phyloP scores from a whole-genome alignment of 92 coral and sea anemone species.

The Zoanthus solanderi region DNA sequence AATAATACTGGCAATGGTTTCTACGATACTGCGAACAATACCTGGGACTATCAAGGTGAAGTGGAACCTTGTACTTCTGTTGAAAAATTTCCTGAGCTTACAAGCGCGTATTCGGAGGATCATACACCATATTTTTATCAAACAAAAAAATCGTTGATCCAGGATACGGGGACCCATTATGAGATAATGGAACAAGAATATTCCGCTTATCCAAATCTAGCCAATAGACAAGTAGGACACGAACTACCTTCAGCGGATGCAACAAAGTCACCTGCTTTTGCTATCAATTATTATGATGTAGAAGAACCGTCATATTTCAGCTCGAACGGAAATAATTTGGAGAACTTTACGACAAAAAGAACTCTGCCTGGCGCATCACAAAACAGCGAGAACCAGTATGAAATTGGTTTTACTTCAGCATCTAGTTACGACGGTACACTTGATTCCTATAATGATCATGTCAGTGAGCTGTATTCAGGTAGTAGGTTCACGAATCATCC shows the following conservation, averaged over 20 bases:
- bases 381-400: neutral
- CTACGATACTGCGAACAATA: neutral
- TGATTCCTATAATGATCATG: constrained; percentile 22
- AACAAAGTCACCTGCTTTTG: neutral
- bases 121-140: neutral
- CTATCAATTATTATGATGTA: constrained; percentile 4
- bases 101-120: neutral
- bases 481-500: neutral
- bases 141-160: neutral
- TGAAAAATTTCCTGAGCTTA: neutral
- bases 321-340: neutral
- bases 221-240: neutral
- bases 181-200: neutral
- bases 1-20: neutral
- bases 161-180: neutral
- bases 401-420: constrained; percentile 25
- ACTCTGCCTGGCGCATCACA: neutral
- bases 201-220: neutral
- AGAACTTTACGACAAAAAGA: constrained; percentile 8
- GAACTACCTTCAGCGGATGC: neutral
- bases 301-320: neutral
- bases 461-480: neutral
- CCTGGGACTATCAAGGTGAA: neutral
- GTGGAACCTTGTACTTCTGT: neutral
- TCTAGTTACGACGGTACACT: constrained; percentile 34